Conservation (phyloP, 2,888 invertebrate species). For the Rapana venosa region DNA sequence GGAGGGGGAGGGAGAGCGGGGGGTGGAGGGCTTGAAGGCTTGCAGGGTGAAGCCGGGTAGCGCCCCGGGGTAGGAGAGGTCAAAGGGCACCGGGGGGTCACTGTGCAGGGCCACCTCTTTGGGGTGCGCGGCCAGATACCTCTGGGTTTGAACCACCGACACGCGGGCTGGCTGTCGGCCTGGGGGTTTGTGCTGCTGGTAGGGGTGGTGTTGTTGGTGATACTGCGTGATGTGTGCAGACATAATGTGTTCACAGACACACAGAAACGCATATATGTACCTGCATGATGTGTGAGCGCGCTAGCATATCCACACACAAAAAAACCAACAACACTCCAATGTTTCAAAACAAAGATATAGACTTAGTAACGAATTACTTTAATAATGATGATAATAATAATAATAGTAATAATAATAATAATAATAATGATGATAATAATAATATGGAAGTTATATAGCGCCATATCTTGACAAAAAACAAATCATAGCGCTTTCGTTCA, state of each 20-base stretch:
- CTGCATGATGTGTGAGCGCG: neutral
- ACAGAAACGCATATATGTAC: neutral
- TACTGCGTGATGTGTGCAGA: neutral
- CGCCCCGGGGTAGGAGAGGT: conserved; percentile 29
- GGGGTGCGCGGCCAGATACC: conserved; percentile 16
- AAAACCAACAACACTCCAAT: neutral
- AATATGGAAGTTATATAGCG: no score
- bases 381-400: no score
- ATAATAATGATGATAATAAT: no score
- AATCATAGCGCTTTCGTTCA: no score
- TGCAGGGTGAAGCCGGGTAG: conserved; percentile 40
- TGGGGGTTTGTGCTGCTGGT: neutral
- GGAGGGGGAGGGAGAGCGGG: neutral
- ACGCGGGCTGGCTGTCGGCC: neutral
- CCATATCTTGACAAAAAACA: no score
- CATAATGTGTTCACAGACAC: neutral
- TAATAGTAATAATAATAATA: no score
- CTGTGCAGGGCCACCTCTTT: conserved; percentile 32
- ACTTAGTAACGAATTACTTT: no score
- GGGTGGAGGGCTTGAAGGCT: conserved; percentile 9
- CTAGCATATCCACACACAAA: neutral
- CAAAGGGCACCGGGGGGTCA: neutral
- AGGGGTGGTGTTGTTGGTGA: neutral
- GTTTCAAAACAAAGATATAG: no score
- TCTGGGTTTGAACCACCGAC: neutral